Base-by-base conservation (phyloP, 2,888 invertebrate species). In the Himalopsyche kuldschensis region DNA sequence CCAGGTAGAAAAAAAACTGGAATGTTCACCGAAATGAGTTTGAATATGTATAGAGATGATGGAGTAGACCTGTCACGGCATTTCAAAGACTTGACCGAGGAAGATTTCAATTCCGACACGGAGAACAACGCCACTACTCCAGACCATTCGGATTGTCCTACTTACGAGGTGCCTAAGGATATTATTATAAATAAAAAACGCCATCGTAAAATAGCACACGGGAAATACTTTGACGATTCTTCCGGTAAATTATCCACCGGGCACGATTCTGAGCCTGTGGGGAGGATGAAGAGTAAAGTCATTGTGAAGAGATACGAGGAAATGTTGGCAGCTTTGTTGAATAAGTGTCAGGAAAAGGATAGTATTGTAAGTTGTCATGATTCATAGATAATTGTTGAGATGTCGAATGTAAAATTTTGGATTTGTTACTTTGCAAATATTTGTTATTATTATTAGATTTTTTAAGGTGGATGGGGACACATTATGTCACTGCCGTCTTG, bases 21-120 rank as follows among this genome's bases (percentile, higher is more conserved):
- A 20, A 80, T 86, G 46, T 86, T 86, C 83, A 84, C 86, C 4
- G 80, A 84, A 46, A 86, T 86, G 86, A 77, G 83, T n/a, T 35
- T 86, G 4, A 80, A 79, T 46, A 81, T 80, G 80, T 86, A 83
- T 47, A 78, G 77, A 79, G 84, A 84, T 5, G 85, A 85, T 48
- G 84, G 76, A 31, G 69, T 86, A 30, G 86, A 86, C 79, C 78
- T 86, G 35, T 83, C 86, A 3, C 41, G 86, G 47, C 86, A 86
- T 48, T 86, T 86, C 48, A 86, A 85, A 82, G 76, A 86, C 46
- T 11, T 86, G 11, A 46, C 80, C 4, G 63, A 79, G 41, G 80
- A 84, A 15, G 84, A 86, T 46, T 79, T 83, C 17, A 75, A 84
- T 47, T 82, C 83, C 8, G 81, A 81, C 48, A 82, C 80, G 17